Percentiles rank a stretch among this genome's conserved stretches.
These are phyloP conservation scores for Incurvaria masculella DNA, from an alignment of 2,888 invertebrate species.

Conservation along the genomic window DNA sequence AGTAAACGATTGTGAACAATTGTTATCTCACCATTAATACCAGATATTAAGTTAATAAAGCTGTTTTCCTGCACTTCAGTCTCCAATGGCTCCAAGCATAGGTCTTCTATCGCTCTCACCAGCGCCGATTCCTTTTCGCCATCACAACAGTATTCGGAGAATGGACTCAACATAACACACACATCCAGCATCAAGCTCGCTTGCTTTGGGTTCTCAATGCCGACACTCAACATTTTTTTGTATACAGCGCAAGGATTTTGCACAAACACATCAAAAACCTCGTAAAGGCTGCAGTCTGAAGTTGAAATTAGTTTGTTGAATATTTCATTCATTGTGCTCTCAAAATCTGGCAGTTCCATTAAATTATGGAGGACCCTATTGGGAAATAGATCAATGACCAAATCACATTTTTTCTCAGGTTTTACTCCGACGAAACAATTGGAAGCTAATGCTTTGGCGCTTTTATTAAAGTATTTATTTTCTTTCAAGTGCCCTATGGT, in stretches of 20 bases:
- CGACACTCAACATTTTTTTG: conserved; percentile 31
- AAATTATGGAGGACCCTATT: conserved; percentile 26
- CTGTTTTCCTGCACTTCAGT: conserved; percentile 26
- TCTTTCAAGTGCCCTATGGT: conserved; percentile 22
- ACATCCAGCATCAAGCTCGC: conserved; percentile 33
- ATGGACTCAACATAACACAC: conserved; percentile 30
- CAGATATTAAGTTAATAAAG: conserved; percentile 30
- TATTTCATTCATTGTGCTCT: conserved; percentile 26
- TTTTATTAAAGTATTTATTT: conserved; percentile 19
- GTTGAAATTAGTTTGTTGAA: conserved; percentile 38
- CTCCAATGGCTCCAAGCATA: conserved; percentile 23
- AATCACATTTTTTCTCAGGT: conserved; percentile 23
- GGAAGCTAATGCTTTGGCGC: conserved; percentile 23
- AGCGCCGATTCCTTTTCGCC: conserved; percentile 35
- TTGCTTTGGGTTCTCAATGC: conserved; percentile 32
- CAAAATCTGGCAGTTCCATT: conserved; percentile 24
- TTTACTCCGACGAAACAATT: conserved; percentile 31
- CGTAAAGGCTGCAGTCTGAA: conserved; percentile 26
- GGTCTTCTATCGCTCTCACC: conserved; percentile 25
- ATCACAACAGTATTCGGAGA: conserved; percentile 31
- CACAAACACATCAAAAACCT: conserved; percentile 32
- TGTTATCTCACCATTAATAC: conserved; percentile 26
- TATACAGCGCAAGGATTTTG: conserved; percentile 36
- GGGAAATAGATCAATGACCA: conserved; percentile 29
- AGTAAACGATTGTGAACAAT: conserved; percentile 31